A percentile compares a stretch with the other conserved stretches of the same genome.
Evolutionary conservation across 2,113 vertebrate genomes (phyloP).

Genomic region (Pangasianodon gigas): DNA sequence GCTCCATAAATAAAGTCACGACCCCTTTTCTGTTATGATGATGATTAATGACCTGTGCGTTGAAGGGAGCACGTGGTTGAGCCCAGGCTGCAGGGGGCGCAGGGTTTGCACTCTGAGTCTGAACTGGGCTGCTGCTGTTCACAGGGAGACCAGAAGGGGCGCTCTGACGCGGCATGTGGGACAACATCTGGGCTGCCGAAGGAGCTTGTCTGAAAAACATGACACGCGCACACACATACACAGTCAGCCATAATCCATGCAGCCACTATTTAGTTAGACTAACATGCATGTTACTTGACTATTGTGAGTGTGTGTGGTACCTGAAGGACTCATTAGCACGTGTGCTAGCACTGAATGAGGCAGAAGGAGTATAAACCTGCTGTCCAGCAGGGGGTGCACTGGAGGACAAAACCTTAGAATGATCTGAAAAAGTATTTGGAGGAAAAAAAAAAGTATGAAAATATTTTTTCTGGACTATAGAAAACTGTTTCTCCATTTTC

Average conservation of each 20-base stretch:
- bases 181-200: constrained; percentile 82
- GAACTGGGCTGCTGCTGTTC: constrained; percentile 67
- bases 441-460: background rate
- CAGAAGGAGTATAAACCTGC: constrained; percentile 82
- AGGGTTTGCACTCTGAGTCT: constrained; percentile 50
- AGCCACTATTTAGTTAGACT: background rate
- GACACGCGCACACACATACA: background rate
- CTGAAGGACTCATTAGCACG: constrained; percentile 83
- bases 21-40: background rate
- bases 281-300: background rate
- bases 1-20: background rate
- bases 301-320: constrained; percentile 63
- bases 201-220: constrained; percentile 68
- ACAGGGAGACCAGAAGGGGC: constrained; percentile 60
- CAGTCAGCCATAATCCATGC: background rate
- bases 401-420: constrained; percentile 81
- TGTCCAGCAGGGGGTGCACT: constrained; percentile 75
- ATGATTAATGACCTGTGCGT: constrained; percentile 78
- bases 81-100: constrained; percentile 69
- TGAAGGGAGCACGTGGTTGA: constrained; percentile 79
- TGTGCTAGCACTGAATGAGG: constrained; percentile 74
- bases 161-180: constrained; percentile 88
- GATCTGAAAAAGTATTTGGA: constrained; percentile 70
- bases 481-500: background rate
- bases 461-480: background rate